Percentiles rank a stretch among this genome's conserved stretches.
phyloP scores from a whole-genome alignment of 2,797 vertebrate species.

The Karalla daura region DNA sequence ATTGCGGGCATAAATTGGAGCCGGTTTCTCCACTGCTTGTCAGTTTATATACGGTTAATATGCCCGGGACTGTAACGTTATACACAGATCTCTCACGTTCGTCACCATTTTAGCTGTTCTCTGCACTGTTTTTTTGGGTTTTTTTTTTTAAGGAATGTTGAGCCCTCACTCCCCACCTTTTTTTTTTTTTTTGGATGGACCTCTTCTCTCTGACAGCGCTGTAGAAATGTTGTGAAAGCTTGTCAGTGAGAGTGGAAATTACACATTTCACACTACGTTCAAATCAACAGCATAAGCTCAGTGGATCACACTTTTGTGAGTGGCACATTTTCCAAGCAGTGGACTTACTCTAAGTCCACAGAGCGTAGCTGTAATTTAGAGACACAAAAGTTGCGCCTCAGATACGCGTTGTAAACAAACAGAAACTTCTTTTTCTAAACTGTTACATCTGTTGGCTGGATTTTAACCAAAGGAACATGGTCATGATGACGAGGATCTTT shows the following conservation, averaged over 20 bases:
- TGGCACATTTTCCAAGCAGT: slow-evolving; percentile 1
- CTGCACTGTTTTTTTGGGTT: too few species aligned
- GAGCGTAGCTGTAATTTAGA: slow-evolving; percentile 15
- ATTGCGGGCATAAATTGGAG: slow-evolving; percentile 41
- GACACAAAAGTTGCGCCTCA: not conserved
- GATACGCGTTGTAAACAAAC: not conserved
- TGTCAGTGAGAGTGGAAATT: slow-evolving; percentile 40
- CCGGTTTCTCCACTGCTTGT: slow-evolving; percentile 5
- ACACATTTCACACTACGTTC: slow-evolving; percentile 50
- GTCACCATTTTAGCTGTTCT: slow-evolving; percentile 7
- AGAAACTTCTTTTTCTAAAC: not conserved
- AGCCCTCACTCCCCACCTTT: too few species aligned
- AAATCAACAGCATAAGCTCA: slow-evolving; percentile 40
- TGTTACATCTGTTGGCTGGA: slow-evolving; percentile 2
- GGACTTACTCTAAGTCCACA: too few species aligned
- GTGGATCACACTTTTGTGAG: slow-evolving; percentile 29
- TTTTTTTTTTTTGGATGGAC: slow-evolving; percentile 7
- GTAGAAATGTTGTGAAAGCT: slow-evolving; percentile 30
- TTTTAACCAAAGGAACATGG: slow-evolving; percentile 1
- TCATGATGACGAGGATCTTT: slow-evolving; percentile 37
- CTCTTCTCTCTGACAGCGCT: slow-evolving; percentile 12
- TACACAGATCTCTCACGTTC: slow-evolving; percentile 3
- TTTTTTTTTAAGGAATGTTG: slow-evolving; percentile 8
- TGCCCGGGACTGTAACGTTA: slow-evolving; percentile 11
- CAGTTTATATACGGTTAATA: slow-evolving; percentile 25